Base-by-base conservation (phyloP, 2,797 vertebrate genomes). In the Anguilla marmorata region DNA sequence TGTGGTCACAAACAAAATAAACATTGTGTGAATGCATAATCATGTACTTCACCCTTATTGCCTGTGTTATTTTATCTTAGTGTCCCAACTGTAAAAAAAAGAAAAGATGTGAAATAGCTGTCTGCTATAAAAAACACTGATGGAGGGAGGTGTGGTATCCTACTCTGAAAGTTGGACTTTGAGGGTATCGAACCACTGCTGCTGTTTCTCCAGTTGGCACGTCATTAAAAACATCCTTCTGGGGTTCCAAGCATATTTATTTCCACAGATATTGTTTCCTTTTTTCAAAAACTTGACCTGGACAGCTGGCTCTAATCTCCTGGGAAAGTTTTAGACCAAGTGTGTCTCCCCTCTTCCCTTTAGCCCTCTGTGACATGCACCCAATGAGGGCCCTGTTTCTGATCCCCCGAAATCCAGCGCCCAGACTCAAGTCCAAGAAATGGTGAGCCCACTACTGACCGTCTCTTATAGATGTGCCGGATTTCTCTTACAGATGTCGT, bases 371-470 rank as follows among this genome's bases (percentile, higher is more conserved):
- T 93, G 99, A 99, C 95, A 99, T 99, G 98, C 99, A 99, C 92
- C 99, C 99, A 66, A 99, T 99, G 99, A 97, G 99, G 96, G 99
- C 99, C 21, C 97, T 99, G 94, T 99, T 99, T 95, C 98, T 99
- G 94, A 99, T 99, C 90, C 98, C 98, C 91, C 97, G 99, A 94
- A 99, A 99, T 91, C 98, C 98, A 90, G 98, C 98, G 74, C 98
- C 99, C 79, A 96, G 98, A 90, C 98, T 99, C 93, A 99, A 99
- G 96, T 99, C 99, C 91, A 99, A 99, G 95, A 99, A 99, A 96
- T 99, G 99, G 99, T 99, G 94, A 88, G 96, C 90, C 24, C 79
- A 3, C 14, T 8, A 50, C 74, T 79, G 33, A 19, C 37, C 74
- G 37, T 41, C 12, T 45, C 0, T 21, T 45, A 21, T 9, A 45